phyloP scores from a whole-genome alignment of 2,888 invertebrate species.

The Sesia apiformis region DNA sequence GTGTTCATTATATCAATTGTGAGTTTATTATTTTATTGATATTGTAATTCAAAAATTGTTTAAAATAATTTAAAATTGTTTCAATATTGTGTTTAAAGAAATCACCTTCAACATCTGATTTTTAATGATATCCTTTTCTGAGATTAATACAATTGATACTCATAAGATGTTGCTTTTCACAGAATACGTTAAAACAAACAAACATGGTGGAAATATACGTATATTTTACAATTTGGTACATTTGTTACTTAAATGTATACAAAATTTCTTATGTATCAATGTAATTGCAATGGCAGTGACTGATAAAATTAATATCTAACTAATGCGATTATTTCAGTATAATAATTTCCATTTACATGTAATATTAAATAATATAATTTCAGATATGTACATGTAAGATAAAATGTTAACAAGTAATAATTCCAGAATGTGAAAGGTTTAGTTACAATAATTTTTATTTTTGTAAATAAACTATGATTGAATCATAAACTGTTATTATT shows the following conservation, averaged over 20 bases:
- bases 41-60: too few relatives aligned
- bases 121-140: too few relatives aligned
- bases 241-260: constrained; percentile 4
- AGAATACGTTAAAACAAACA: not conserved
- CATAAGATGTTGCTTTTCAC: not conserved
- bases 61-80: too few relatives aligned
- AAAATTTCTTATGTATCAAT: not conserved
- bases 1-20: too few relatives aligned
- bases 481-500: constrained; percentile 6
- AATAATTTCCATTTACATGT: not conserved
- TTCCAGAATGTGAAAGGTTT: not conserved
- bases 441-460: constrained; percentile 52
- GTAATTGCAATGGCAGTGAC: constrained; percentile 25
- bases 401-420: constrained; percentile 13
- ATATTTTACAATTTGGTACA: constrained; percentile 7
- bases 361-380: constrained; percentile 6
- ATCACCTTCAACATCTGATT: too few relatives aligned
- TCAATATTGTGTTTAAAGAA: too few relatives aligned
- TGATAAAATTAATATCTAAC: constrained; percentile 2
- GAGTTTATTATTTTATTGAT: too few relatives aligned
- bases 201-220: constrained; percentile 8
- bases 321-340: not conserved
- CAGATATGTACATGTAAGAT: constrained; percentile 43
- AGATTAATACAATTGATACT: too few relatives aligned
- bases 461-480: constrained; percentile 63